Base-by-base conservation (phyloP, 1,140 invertebrate genomes). In the Caenorhabditis tropicalis region DNA sequence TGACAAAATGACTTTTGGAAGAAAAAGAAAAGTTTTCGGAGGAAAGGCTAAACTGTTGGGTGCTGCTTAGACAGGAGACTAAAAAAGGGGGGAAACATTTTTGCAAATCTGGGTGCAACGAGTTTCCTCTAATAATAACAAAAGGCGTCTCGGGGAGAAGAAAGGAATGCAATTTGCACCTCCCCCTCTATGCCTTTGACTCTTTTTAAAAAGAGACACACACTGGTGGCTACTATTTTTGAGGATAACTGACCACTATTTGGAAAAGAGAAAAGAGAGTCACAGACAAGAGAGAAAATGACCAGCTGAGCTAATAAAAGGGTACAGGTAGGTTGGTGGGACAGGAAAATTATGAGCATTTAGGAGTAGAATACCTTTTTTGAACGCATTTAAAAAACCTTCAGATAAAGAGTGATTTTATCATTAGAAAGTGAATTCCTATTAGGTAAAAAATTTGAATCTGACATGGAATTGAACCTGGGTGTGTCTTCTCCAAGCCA, bases 211-310 rank as follows among this genome's bases (percentile, higher is more conserved):
- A n/a, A n/a, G 43, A 43, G 43, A 43, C 43, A 24, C 60, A 27
- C 21, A 74, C 33, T 16, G 27, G 21, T 4, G 39, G 39, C 39
- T 43, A 43, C 39, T 43, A 43, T 81, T 1, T 53, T n/a, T 53
- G 7, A 0, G 12, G 24, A 81, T 6, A 36, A 60, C 27, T 70
- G 39, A 82, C n/a, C 16, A 60, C 27, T 36, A 39, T 79, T 82
- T 46, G 33, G 87, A 58, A 82, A 87, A 12, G 88, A 88, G 15
- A 51, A 10, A 5, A 19, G 48, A 19, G 19, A 6, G 15, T 51
- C 48, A n/a, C 15, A 51, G 39, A n/a, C 15, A 51, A 12, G 39
- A 43, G 39, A 12, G 39, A 43, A 6, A 43, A 12, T 6, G 39
- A 12, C 39, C 39, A 43, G 39, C 39, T 43, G 39, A 43, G 39